Base-by-base conservation (phyloP, 2,797 vertebrate species). In the Leptoclinus maculatus region DNA sequence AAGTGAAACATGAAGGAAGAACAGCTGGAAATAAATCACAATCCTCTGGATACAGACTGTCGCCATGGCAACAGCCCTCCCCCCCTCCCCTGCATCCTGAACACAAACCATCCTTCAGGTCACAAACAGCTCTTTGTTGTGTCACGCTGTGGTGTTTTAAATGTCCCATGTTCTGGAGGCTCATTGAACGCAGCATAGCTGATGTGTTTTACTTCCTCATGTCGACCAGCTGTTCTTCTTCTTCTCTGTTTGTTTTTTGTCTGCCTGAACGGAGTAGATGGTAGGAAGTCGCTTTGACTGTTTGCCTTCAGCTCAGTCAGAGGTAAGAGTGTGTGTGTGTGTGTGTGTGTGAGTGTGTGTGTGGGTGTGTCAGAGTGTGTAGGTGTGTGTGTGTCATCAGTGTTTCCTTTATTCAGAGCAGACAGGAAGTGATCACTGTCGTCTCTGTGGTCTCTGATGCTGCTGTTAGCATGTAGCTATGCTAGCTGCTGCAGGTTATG, bases 231-330 rank as follows among this genome's bases (percentile, higher is more conserved):
- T 80, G 19, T 71, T 80, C 43, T 74, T 78, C 54, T 64, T 78
- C 56, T 65, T 79, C 51, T 63, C 54, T 71, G 66, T 89, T 74
- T 83, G 63, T 87, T 80, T 54, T 82, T 54, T 82, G 75, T 84
- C 70, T 77, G 71, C 71, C 53, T 90, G 74, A 85, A 82, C 85
- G 82, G 80, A 88, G 82, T 91, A 95, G 95, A 93, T 95, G 93
- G 89, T 94, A 94, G 94, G 94, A 91, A 92, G 89, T 87, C 91
- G 90, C 88, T 93, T 93, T 94, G 93, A 93, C 83, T 95, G 94
- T 86, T 90, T 95, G 85, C 92, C 95, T 87, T 86, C 93, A 83
- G 91, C 93, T 90, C 86, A 91, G 79, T 91, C 87, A 58, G 93
- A 95, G 94, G 94, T 95, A 94, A 95, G 95, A 87, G 79, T 27